Evolutionary conservation across 2,888 invertebrate species (phyloP), one percentile per base, ranked within the genome.

Genomic region (Euproctis similis): DNA sequence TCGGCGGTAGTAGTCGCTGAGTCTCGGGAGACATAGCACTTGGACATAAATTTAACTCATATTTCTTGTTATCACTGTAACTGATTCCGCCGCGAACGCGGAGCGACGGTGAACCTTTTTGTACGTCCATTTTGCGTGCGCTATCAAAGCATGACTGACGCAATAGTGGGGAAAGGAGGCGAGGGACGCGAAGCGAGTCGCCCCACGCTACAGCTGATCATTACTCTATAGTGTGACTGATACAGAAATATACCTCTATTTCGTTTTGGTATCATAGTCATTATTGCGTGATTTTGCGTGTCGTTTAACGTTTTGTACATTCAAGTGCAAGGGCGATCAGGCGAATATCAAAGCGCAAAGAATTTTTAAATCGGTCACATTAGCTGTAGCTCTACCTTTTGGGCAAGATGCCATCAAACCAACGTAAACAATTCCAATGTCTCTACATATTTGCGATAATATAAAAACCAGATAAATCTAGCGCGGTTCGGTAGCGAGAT

Each of bases 21-120:
- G 88, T 89, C 64, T 88, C 88, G 34, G 87, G 85, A 9, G 91
- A 90, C 91, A 91, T 91, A 4, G 85, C 88, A 77, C 90, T 90
- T n/a, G 91, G 89, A 59, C 90, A 88, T 58, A 85, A 68, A 54
- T 86, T 76, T 52, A 87, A 82, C 54, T 87, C 88, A 57, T 87
- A 81, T 56, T 80, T 76, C 55, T 74, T 75, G 48, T 55, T 62
- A 35, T 74, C 77, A 68, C 73, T 60, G 37, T 52, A 59, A 46
- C 42, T 53, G 39, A 73, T 67, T 57, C 70, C 75, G 53, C 81
- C 77, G 72, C 84, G 82, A 31, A 80, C 59, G 39, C 85, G 82
- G 64, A 85, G 73, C 62, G 85, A 85, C 51, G 73, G 76, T 46
- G 75, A 75, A 12, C 71, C 76, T 68, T 73, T 78, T 8, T 47